These are phyloP conservation scores for Oryctolagus cuniculus DNA, from an alignment of 2,113 vertebrate species.

Conservation along the genomic window DNA sequence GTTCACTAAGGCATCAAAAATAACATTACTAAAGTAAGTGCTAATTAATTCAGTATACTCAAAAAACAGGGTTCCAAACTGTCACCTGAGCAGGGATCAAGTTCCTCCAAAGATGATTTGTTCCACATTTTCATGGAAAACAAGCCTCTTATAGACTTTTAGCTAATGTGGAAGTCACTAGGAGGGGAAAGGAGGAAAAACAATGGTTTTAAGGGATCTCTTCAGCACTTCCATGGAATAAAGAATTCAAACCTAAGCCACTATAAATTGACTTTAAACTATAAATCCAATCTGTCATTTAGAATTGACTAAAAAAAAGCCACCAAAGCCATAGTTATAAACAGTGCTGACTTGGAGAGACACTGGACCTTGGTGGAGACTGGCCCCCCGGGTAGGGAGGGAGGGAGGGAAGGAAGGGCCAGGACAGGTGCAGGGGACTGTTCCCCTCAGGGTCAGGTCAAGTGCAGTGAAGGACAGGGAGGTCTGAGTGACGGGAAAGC, in stretches of 20 bases:
- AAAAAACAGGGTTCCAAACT: slow-evolving; percentile 22
- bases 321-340: not conserved
- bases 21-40: slow-evolving; percentile 54
- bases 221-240: not conserved
- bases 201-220: not conserved
- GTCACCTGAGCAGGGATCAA: not conserved
- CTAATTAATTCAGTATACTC: slow-evolving; percentile 30
- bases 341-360: not conserved
- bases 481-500: not conserved
- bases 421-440: not conserved
- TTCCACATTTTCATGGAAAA: not conserved
- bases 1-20: slow-evolving; percentile 37
- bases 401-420: fast-evolving
- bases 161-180: not conserved
- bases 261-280: slow-evolving; percentile 16
- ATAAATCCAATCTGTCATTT: not conserved
- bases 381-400: not conserved
- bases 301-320: not conserved
- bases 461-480: not conserved
- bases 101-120: not conserved
- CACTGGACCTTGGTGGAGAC: not conserved
- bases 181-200: not conserved
- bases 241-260: not conserved
- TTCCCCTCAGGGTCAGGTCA: not conserved
- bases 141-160: not conserved